Evolutionary conservation across 1,140 invertebrate genomes (phyloP).

Genomic region (Diabrotica undecimpunctata): DNA sequence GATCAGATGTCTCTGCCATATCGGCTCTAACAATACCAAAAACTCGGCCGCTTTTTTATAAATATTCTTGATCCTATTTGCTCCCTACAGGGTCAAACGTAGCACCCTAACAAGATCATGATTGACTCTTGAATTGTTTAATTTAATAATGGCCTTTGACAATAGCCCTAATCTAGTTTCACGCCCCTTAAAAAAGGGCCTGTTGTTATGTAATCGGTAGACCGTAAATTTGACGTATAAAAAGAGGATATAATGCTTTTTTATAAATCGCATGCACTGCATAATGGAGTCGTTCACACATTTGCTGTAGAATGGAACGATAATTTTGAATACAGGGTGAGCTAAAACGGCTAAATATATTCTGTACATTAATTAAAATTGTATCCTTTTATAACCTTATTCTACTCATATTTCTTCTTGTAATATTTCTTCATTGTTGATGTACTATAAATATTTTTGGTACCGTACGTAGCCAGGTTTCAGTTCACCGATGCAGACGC

Average conservation of each 20-base stretch:
- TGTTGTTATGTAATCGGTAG: slow-evolving; percentile 27
- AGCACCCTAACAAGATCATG: slow-evolving; percentile 34
- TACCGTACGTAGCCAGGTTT: too few species aligned
- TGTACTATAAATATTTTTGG: too few species aligned
- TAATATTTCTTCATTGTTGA: too few species aligned
- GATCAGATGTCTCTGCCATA: neutral
- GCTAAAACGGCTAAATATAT: too few species aligned
- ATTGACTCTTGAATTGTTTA: slow-evolving; percentile 41
- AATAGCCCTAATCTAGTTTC: slow-evolving; percentile 43
- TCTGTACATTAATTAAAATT: too few species aligned
- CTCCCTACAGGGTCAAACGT: slow-evolving; percentile 14
- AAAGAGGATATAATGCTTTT: slow-evolving; percentile 22
- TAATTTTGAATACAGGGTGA: neutral
- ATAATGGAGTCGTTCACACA: slow-evolving; percentile 20
- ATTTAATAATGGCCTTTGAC: slow-evolving; percentile 41
- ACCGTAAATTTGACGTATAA: slow-evolving; percentile 34
- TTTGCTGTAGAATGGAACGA: neutral
- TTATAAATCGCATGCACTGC: slow-evolving; percentile 1
- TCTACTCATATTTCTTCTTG: too few species aligned
- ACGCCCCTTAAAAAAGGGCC: slow-evolving; percentile 39
- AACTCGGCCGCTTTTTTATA: slow-evolving; percentile 13
- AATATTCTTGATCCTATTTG: slow-evolving; percentile 16
- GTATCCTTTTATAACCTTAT: too few species aligned
- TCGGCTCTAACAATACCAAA: neutral
- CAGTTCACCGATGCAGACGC: too few species aligned